Percentiles rank a stretch among this genome's conserved stretches.
Conservation (phyloP, 2,113 vertebrate species). For the Labeo catla region DNA sequence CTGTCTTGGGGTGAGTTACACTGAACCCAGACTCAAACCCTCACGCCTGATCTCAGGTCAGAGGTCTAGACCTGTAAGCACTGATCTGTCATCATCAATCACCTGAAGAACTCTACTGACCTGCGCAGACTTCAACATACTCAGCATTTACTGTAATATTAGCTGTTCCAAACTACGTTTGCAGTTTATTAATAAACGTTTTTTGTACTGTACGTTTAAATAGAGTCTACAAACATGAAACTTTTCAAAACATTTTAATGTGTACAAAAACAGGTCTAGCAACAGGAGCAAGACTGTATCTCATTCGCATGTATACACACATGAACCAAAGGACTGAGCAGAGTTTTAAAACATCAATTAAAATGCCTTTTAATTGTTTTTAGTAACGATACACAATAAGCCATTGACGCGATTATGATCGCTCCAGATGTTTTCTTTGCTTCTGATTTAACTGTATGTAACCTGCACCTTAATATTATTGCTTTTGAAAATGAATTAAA, state of each 20-base stretch:
- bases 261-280: background rate
- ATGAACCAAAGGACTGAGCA: background rate
- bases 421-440: background rate
- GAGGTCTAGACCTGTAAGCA: background rate
- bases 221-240: background rate
- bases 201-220: background rate
- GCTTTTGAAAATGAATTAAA: background rate
- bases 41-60: slow-evolving; percentile 13
- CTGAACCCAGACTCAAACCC: background rate
- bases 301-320: background rate
- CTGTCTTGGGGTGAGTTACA: background rate
- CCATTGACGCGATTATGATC: background rate
- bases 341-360: background rate
- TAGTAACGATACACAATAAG: background rate
- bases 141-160: slow-evolving; percentile 2
- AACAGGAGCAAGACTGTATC: too few relatives aligned
- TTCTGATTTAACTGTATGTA: background rate
- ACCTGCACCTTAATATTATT: background rate
- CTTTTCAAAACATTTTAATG: background rate
- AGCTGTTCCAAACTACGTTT: background rate
- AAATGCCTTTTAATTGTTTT: background rate
- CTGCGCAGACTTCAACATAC: background rate
- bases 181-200: background rate
- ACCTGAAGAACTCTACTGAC: background rate
- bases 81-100: background rate